These are phyloP conservation scores for Sylvilagus floridanus DNA, from an alignment of 2,797 vertebrate genomes.

Conservation along the genomic window DNA sequence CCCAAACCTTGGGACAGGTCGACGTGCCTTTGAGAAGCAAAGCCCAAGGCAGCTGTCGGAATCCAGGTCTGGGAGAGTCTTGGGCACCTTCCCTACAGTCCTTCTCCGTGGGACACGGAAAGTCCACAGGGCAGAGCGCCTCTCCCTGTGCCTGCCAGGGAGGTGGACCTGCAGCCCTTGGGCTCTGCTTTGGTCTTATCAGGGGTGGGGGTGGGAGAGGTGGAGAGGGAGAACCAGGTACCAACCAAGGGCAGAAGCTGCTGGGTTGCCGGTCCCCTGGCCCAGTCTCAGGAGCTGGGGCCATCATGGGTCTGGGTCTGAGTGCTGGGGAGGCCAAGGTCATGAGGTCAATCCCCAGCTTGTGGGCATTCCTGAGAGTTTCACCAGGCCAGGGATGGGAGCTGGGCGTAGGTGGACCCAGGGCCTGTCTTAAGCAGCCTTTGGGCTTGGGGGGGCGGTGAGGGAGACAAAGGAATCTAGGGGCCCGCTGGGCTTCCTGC, in stretches of 20 bases:
- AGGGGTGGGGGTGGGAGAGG: background rate
- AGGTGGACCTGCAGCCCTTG: fast-evolving
- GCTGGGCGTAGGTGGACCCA: fast-evolving
- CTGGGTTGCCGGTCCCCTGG: fast-evolving
- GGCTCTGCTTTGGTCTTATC: background rate
- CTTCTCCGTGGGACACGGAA: background rate
- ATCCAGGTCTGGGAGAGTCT: background rate
- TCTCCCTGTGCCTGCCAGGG: background rate
- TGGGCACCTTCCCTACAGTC: background rate
- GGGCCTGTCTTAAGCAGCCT: background rate
- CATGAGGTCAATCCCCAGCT: background rate
- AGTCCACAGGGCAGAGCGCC: fast-evolving
- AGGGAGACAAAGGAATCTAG: fast-evolving
- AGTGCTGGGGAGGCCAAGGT: background rate
- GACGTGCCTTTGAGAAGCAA: background rate
- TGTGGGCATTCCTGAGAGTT: background rate
- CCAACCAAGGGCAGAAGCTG: fast-evolving
- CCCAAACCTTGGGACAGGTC: background rate
- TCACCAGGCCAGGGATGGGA: too few relatives aligned
- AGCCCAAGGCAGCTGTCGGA: background rate
- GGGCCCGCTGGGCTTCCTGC: background rate
- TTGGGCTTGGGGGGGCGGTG: background rate
- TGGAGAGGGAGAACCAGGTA: too few relatives aligned
- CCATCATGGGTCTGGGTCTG: fast-evolving
- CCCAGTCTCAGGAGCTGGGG: background rate